Percentiles rank a stretch among this genome's conserved stretches.
These are phyloP conservation scores for Fragum whitleyi DNA, from an alignment of 2,888 invertebrate species.

Conservation along the genomic window DNA sequence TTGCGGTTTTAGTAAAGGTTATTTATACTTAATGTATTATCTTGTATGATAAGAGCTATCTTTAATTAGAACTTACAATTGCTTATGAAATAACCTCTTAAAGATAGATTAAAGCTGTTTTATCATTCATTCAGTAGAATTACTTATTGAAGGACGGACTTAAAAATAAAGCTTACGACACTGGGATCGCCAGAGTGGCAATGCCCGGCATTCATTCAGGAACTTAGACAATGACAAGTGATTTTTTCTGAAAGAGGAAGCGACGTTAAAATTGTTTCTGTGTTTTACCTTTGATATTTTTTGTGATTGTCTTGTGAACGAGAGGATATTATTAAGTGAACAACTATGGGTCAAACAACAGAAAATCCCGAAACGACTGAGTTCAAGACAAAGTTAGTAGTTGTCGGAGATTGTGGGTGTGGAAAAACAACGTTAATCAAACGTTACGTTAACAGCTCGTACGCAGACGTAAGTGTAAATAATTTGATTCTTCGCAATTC, in stretches of 20 bases:
- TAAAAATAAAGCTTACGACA: neutral
- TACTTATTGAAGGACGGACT: neutral
- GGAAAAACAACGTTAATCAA: conserved; percentile 89
- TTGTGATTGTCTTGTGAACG: neutral
- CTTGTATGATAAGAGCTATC: neutral
- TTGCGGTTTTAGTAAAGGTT: neutral
- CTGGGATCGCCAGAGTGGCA: neutral
- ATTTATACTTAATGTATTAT: neutral
- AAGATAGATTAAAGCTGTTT: neutral
- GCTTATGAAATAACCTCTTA: neutral
- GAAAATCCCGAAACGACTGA: conserved; percentile 30
- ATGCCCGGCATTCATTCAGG: neutral
- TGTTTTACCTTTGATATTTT: too few species aligned
- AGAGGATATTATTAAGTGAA: neutral
- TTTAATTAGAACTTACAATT: conserved; percentile 12
- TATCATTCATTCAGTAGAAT: neutral
- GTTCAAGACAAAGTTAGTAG: conserved; percentile 87
- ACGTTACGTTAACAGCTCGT: conserved; percentile 69
- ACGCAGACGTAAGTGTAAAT: conserved; percentile 53
- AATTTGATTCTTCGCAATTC: too few species aligned
- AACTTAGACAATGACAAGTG: neutral
- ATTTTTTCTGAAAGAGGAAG: conserved; percentile 3
- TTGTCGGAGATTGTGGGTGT: conserved; percentile 89
- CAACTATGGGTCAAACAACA: conserved; percentile 13
- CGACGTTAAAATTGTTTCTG: neutral